A percentile compares a stretch with the other conserved stretches of the same genome.
These are phyloP conservation scores for Ditylenchus dipsaci DNA, from an alignment of 1,140 invertebrate genomes.

Conservation along the genomic window DNA sequence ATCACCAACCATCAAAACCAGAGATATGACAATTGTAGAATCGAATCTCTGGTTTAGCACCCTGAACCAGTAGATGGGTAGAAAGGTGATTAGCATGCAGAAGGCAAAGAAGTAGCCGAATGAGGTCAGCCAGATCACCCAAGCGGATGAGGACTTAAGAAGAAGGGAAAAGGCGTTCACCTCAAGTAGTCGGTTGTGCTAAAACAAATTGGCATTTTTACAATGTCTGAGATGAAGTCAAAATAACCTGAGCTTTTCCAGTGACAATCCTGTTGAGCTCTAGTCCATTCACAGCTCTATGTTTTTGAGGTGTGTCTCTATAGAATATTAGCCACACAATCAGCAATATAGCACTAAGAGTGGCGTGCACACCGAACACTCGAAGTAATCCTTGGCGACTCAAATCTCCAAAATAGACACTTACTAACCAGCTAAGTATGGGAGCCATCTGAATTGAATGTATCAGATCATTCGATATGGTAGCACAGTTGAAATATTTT, in stretches of 20 bases:
- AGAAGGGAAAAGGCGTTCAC: conserved; percentile 6
- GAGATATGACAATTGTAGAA: not conserved
- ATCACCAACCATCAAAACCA: conserved; percentile 11
- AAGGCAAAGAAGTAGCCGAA: conserved; percentile 43
- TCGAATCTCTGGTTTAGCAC: conserved; percentile 15
- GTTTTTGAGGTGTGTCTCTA: conserved; percentile 34
- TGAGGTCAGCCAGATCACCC: conserved; percentile 23
- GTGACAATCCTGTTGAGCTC: conserved; percentile 41
- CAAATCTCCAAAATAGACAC: conserved; percentile 8
- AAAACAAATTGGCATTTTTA: conserved; percentile 7
- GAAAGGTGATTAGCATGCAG: conserved; percentile 25
- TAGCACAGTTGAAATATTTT: no score
- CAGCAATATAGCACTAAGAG: conserved; percentile 18
- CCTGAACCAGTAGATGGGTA: conserved; percentile 27
- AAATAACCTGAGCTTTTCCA: conserved; percentile 33
- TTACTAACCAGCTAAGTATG: conserved; percentile 32
- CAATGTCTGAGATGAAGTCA: not conserved
- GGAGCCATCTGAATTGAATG: conserved; percentile 40
- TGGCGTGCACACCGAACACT: conserved; percentile 25
- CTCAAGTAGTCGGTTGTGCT: conserved; percentile 22
- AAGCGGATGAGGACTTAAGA: conserved; percentile 27
- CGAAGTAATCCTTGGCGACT: not conserved
- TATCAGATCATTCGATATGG: not conserved
- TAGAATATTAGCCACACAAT: conserved; percentile 48
- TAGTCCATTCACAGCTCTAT: conserved; percentile 35